Percentiles rank a stretch among this genome's conserved stretches.
Evolutionary conservation across 2,888 invertebrate genomes (phyloP).

Genomic region (Sarcophaga caerulescens): DNA sequence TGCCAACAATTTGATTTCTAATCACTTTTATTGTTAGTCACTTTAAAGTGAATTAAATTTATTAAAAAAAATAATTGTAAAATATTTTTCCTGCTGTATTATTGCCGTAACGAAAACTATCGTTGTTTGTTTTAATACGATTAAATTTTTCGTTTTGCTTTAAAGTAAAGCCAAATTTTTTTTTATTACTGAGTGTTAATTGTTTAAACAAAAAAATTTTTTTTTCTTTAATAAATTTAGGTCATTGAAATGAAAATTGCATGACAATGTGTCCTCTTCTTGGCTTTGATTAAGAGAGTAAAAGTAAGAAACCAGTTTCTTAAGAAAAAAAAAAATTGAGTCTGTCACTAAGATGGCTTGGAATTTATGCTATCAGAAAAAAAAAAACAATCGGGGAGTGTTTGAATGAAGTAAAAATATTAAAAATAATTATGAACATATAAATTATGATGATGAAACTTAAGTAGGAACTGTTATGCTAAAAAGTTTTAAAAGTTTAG

Average conservation of each 20-base stretch:
- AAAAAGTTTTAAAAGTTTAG: background rate
- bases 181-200: constrained; percentile 27
- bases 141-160: background rate
- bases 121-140: background rate
- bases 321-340: background rate
- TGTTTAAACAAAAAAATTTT: constrained; percentile 14
- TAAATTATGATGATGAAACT: background rate
- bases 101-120: background rate
- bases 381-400: constrained; percentile 10
- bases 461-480: background rate
- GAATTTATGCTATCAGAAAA: background rate
- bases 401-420: background rate
- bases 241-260: constrained; percentile 44
- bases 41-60: background rate
- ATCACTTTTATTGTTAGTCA: background rate
- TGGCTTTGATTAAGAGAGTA: background rate
- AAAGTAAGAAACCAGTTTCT: background rate
- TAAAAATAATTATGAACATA: background rate
- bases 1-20: constrained; percentile 34
- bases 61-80: background rate
- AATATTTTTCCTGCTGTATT: background rate
- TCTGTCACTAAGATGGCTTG: background rate
- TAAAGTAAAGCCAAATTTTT: background rate
- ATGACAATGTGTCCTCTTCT: constrained; percentile 1
- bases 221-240: constrained; percentile 27